A percentile compares a stretch with the other conserved stretches of the same genome.
Evolutionary conservation across 2,797 vertebrate species (phyloP).

Genomic region (Siniperca scherzeri): DNA sequence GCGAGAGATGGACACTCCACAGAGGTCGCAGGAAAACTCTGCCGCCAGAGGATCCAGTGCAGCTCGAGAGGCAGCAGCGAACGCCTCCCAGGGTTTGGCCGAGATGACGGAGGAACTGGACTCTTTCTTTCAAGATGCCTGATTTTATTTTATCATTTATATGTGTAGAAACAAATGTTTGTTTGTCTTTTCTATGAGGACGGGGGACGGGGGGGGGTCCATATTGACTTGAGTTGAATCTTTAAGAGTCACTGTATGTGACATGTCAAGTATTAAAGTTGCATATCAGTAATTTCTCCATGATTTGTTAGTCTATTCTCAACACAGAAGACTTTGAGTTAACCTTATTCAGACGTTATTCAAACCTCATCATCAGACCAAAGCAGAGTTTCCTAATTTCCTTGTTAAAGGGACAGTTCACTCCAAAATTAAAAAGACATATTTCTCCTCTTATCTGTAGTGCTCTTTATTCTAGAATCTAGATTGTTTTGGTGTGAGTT

Average conservation of each 20-base stretch:
- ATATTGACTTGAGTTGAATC: background rate
- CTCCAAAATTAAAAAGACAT: too few species aligned
- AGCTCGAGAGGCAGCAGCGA: slow-evolving; percentile 55
- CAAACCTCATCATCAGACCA: background rate
- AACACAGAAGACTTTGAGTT: background rate
- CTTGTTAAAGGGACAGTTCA: background rate
- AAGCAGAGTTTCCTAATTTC: background rate
- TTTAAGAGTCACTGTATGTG: slow-evolving; percentile 13
- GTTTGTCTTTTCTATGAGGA: background rate
- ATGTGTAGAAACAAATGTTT: slow-evolving; percentile 10
- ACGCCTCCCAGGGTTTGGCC: slow-evolving; percentile 66
- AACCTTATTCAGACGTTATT: background rate
- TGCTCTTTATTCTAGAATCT: too few species aligned
- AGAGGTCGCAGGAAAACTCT: slow-evolving; percentile 70
- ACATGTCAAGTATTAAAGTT: slow-evolving; percentile 41
- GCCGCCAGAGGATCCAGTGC: slow-evolving; percentile 43
- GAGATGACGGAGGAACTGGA: slow-evolving; percentile 88
- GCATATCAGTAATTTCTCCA: background rate
- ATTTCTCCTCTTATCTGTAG: too few species aligned
- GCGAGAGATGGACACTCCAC: slow-evolving; percentile 83
- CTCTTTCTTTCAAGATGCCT: slow-evolving; percentile 87
- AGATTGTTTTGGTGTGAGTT: too few species aligned
- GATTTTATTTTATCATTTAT: slow-evolving; percentile 26
- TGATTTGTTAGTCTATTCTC: background rate
- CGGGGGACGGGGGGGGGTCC: background rate